Evolutionary conservation across 1,140 invertebrate genomes (phyloP).

Genomic region (Papilio polytes): DNA sequence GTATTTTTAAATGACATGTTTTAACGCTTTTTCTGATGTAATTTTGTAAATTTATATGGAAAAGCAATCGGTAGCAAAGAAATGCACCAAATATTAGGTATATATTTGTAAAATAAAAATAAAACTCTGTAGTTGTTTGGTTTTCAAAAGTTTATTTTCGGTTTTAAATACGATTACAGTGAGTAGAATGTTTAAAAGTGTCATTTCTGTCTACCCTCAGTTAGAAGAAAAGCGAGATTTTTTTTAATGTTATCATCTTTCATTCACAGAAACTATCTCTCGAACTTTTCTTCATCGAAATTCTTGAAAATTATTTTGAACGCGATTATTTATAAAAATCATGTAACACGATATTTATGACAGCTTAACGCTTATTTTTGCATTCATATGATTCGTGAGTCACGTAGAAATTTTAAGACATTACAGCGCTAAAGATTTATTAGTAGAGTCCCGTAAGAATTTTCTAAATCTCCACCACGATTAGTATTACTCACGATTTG

Average conservation of each 20-base stretch:
- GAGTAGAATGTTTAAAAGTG: background rate
- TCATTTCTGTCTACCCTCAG: background rate
- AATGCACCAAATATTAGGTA: background rate
- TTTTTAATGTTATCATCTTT: background rate
- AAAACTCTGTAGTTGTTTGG: too few species aligned
- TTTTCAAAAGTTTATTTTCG: too few species aligned
- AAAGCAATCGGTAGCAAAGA: background rate
- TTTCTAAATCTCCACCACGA: conserved; percentile 26
- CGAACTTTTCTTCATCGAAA: background rate
- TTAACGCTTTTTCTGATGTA: background rate
- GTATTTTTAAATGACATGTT: background rate
- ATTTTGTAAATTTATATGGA: too few species aligned
- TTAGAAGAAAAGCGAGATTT: background rate
- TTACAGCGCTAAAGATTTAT: conserved; percentile 32
- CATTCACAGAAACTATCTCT: background rate
- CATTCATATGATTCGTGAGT: conserved; percentile 38
- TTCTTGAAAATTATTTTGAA: background rate
- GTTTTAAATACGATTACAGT: background rate
- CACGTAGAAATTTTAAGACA: conserved; percentile 27
- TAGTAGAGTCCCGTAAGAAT: conserved; percentile 22
- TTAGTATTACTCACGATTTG: conserved; percentile 32
- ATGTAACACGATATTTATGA: conserved; percentile 38
- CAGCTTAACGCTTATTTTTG: conserved; percentile 32
- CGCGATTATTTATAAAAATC: conserved; percentile 28
- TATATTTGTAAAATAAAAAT: too few species aligned